phyloP scores from a whole-genome alignment of 1,140 invertebrate species.

The Euwallacea similis region DNA sequence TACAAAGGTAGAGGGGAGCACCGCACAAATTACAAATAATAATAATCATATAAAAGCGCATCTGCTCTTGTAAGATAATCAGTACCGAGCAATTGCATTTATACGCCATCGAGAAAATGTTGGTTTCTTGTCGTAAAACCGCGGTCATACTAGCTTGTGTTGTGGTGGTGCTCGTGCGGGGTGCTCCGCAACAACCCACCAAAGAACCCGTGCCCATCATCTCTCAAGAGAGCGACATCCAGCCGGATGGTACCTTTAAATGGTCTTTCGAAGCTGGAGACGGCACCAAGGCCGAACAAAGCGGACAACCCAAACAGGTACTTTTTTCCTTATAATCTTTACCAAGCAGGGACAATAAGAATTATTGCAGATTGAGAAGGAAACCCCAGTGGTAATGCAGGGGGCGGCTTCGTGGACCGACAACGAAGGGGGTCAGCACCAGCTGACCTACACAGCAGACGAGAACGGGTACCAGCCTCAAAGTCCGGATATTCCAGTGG shows the following conservation, averaged over 20 bases:
- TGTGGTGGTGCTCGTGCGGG: conserved; percentile 1
- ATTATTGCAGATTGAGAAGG: conserved; percentile 26
- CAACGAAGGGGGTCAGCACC: conserved; percentile 67
- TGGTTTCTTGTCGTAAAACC: conserved; percentile 4
- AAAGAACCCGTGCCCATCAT: conserved; percentile 34
- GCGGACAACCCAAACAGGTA: conserved; percentile 32
- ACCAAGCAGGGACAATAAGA: not conserved
- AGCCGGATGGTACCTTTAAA: conserved; percentile 32
- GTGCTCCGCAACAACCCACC: conserved; percentile 16
- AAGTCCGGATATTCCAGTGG: conserved; percentile 62
- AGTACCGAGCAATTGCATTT: conserved; percentile 5
- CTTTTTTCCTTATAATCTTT: conserved; percentile 6
- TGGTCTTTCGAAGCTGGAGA: conserved; percentile 34
- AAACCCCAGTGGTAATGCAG: conserved; percentile 47
- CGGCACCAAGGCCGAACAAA: conserved; percentile 33
- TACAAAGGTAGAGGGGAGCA: conserved; percentile 9
- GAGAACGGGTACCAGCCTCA: conserved; percentile 64
- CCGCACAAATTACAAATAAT: conserved; percentile 16
- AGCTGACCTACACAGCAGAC: conserved; percentile 60
- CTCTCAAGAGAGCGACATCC: conserved; percentile 31
- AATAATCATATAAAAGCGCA: conserved; percentile 24
- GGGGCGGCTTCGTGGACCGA: conserved; percentile 77
- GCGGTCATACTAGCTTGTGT: conserved; percentile 13
- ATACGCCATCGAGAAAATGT: not conserved
- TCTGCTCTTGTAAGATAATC: conserved; percentile 18